phyloP scores from a whole-genome alignment of 2,797 vertebrate genomes.

The Australoheros facetus region DNA sequence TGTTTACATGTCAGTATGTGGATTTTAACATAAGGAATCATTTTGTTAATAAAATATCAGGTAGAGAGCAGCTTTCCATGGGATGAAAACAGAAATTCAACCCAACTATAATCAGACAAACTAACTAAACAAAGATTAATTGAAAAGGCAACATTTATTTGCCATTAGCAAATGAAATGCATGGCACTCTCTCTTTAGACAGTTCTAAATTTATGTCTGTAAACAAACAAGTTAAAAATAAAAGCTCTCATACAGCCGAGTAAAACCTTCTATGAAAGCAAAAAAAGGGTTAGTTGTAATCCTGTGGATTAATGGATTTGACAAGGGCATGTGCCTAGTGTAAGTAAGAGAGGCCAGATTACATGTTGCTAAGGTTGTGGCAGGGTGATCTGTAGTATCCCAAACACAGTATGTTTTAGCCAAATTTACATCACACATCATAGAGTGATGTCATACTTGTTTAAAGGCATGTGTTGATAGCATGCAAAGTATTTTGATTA shows the following conservation, averaged over 20 bases:
- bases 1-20: not conserved
- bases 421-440: slow-evolving; percentile 3
- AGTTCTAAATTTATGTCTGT: slow-evolving; percentile 48
- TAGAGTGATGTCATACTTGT: not conserved
- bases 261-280: slow-evolving; percentile 75
- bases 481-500: not conserved
- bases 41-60: not conserved
- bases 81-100: slow-evolving; percentile 2
- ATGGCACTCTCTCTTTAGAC: slow-evolving; percentile 16
- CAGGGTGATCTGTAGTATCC: slow-evolving; percentile 44
- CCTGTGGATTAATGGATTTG: slow-evolving; percentile 78
- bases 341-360: slow-evolving; percentile 79
- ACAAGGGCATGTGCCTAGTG: slow-evolving; percentile 71
- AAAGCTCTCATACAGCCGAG: slow-evolving; percentile 45
- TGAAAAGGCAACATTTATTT: slow-evolving; percentile 6
- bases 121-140: slow-evolving; percentile 2
- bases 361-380: slow-evolving; percentile 65
- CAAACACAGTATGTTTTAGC: slow-evolving; percentile 42
- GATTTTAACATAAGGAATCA: not conserved
- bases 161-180: slow-evolving; percentile 19
- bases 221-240: slow-evolving; percentile 72
- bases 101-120: slow-evolving; percentile 1
- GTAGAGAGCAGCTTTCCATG: not conserved
- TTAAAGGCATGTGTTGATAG: not conserved
- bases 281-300: slow-evolving; percentile 77